Conservation (phyloP, 2,888 invertebrate genomes). For the Boloria selene region DNA sequence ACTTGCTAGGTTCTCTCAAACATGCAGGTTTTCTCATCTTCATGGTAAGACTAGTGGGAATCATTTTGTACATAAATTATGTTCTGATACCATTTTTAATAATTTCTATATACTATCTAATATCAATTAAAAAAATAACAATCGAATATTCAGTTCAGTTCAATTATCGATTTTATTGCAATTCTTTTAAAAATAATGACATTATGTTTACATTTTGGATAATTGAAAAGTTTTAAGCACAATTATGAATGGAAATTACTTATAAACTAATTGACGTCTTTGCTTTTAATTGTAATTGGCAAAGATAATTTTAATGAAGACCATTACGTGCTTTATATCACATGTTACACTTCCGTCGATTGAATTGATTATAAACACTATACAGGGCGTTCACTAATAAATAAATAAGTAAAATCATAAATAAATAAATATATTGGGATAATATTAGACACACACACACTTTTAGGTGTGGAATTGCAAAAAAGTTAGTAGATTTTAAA, state of each 20-base stretch:
- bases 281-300: slow-evolving; percentile 24
- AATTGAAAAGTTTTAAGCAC: slow-evolving; percentile 20
- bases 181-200: slow-evolving; percentile 18
- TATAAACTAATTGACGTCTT: slow-evolving; percentile 23
- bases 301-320: slow-evolving; percentile 22
- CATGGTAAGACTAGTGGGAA: too few species aligned
- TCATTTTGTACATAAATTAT: not conserved
- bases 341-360: slow-evolving; percentile 13
- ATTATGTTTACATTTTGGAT: slow-evolving; percentile 19
- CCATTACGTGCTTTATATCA: slow-evolving; percentile 8
- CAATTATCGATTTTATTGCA: slow-evolving; percentile 32
- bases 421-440: too few species aligned
- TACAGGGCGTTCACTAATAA: not conserved
- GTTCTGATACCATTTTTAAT: slow-evolving; percentile 1
- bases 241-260: slow-evolving; percentile 15
- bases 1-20: too few species aligned
- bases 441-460: too few species aligned
- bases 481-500: too few species aligned
- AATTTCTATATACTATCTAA: not conserved
- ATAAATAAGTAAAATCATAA: too few species aligned
- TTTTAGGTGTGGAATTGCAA: too few species aligned
- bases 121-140: slow-evolving; percentile 30
- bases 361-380: not conserved
- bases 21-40: too few species aligned
- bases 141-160: slow-evolving; percentile 13